Evolutionary conservation across 2,797 vertebrate genomes (phyloP).

Genomic region (Eptatretus atami): DNA sequence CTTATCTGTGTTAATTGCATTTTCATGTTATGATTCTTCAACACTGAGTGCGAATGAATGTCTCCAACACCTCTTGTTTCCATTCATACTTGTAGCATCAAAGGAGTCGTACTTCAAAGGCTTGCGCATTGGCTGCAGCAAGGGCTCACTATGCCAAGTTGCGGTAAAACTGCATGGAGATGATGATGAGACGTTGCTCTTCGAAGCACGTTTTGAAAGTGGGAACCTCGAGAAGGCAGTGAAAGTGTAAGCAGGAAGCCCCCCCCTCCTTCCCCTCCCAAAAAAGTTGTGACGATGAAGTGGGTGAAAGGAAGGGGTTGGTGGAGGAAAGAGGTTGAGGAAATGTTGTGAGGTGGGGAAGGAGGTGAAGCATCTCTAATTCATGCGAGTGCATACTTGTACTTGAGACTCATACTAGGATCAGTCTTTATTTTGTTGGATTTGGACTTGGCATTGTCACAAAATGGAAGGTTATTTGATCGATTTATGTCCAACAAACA

Average conservation of each 20-base stretch:
- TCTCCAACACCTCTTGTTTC: too few species aligned
- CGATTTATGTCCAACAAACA: too few species aligned
- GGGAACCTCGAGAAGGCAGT: slow-evolving; percentile 59
- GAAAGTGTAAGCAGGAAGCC: slow-evolving; percentile 31
- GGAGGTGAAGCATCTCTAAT: background rate
- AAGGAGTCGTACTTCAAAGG: slow-evolving; percentile 24
- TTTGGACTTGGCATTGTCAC: too few species aligned
- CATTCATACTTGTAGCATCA: slow-evolving; percentile 12
- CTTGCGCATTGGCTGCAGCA: slow-evolving; percentile 28
- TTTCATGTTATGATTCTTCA: too few species aligned
- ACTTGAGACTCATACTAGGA: too few species aligned
- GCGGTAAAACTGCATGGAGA: slow-evolving; percentile 11
- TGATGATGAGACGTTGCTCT: slow-evolving; percentile 24
- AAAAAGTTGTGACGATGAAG: too few species aligned
- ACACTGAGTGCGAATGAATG: too few species aligned
- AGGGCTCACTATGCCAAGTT: slow-evolving; percentile 13
- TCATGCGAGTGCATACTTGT: too few species aligned
- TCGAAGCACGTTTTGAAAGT: slow-evolving; percentile 72
- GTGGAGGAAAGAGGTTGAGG: background rate
- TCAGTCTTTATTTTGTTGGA: too few species aligned
- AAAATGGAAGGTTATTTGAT: too few species aligned
- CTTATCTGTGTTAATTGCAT: too few species aligned
- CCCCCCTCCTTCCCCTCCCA: background rate
- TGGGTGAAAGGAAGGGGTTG: background rate
- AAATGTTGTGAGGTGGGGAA: background rate